These are phyloP conservation scores for Reticulitermes speratus DNA, from an alignment of 1,140 invertebrate species.

Conservation along the genomic window DNA sequence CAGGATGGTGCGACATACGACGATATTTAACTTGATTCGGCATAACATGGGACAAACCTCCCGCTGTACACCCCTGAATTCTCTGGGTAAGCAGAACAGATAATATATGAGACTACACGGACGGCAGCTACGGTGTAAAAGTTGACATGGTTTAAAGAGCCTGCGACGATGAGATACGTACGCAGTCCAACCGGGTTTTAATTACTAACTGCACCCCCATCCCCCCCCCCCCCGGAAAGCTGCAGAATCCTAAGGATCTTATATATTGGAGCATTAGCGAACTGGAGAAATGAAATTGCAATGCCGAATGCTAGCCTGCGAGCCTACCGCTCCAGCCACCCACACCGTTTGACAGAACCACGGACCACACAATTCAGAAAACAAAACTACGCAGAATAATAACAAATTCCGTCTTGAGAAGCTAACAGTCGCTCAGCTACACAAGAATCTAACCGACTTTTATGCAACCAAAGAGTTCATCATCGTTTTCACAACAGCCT, in stretches of 20 bases:
- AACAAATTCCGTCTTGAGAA: too few relatives aligned
- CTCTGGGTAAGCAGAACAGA: not conserved
- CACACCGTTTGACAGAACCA: too few relatives aligned
- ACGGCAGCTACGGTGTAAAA: not conserved
- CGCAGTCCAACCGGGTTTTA: not conserved
- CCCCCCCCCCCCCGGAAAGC: not conserved
- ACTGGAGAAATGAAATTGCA: not conserved
- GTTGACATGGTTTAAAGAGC: not conserved
- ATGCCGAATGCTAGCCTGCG: not conserved
- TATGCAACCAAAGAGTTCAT: too few relatives aligned
- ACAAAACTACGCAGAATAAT: too few relatives aligned
- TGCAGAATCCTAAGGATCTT: not conserved
- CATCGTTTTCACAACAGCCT: too few relatives aligned
- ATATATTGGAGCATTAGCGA: conserved; percentile 8
- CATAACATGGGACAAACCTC: not conserved
- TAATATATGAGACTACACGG: conserved; percentile 8
- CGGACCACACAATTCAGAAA: too few relatives aligned
- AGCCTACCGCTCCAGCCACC: not conserved
- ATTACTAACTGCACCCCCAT: not conserved
- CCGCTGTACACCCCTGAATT: not conserved
- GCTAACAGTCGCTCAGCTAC: too few relatives aligned
- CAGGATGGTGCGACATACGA: too few relatives aligned
- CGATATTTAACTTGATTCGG: not conserved
- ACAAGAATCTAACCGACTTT: too few relatives aligned
- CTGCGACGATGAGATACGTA: not conserved